Evolutionary conservation across 2,888 invertebrate genomes (phyloP), one percentile per base, ranked within the genome.

Genomic region (Pristionchus fissidentatus): DNA sequence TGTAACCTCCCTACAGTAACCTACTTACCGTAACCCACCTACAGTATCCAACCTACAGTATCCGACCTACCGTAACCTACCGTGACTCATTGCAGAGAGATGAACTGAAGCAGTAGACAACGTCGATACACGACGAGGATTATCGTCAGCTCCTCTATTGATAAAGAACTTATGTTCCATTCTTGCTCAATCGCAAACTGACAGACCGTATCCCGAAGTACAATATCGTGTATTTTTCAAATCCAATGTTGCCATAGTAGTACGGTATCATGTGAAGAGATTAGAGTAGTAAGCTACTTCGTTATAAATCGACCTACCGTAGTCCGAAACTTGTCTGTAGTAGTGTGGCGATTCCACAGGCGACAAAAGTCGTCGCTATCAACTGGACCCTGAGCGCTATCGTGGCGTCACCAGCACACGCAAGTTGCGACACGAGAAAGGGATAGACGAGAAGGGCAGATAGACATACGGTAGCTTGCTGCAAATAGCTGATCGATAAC

Each of bases 381-480:
- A 90, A 73, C 66, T 88, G 86, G 13, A 90, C 90, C 60, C 90
- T 85, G 10, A 90, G 84, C n/a, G 86, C 86, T 35, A 90, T 85
- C 8, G 88, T 88, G 10, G 84, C 87, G 13, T 87, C 87, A 15
- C 90, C 90, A 0, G 90, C 90, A 81, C 90, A 90, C 0, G 85
- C 89, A 22, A 86, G 62, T 29, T 89, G 87, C 0, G 90, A 87
- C 19, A 90, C 86, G 29, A 90, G 84, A 70, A 90, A 88, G 19
- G 90, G 90, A 62, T 87, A 86, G 55, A 91, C 88, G 19, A 90
- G 88, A 7, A 90, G 87, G 52, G 90, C 89, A 29, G 89, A 89
- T 78, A 91, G 87, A 79, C 89, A 90, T 19, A 90, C 77, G 88
- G 90, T 90, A 26, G 89, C 88, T 88, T 90, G 90, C 90, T 90